Evolutionary conservation across 2,888 invertebrate genomes (phyloP).

Genomic region (Sinohyriopsis cumingii): DNA sequence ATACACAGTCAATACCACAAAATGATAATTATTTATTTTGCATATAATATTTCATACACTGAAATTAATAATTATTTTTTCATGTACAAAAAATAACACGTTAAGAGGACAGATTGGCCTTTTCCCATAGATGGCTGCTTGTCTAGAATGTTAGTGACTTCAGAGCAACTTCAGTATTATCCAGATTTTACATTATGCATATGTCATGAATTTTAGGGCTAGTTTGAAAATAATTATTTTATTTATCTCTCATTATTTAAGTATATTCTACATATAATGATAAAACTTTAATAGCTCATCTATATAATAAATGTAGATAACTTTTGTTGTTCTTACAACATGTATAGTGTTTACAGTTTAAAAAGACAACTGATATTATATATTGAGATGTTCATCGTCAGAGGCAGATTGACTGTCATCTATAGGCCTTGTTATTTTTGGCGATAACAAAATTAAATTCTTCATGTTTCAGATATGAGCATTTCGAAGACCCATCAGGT

Average conservation of each 20-base stretch:
- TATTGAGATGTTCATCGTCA: not conserved
- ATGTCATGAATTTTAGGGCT: not conserved
- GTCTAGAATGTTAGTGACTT: too few relatives aligned
- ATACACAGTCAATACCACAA: too few relatives aligned
- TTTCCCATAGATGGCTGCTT: too few relatives aligned
- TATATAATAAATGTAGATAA: too few relatives aligned
- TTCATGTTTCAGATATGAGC: constrained; percentile 67
- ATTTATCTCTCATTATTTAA: constrained; percentile 1
- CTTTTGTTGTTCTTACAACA: too few relatives aligned
- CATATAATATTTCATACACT: too few relatives aligned
- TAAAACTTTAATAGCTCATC: too few relatives aligned
- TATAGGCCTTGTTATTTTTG: not conserved
- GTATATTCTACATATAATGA: not conserved
- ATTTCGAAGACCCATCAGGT: constrained; percentile 73
- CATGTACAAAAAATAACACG: too few relatives aligned
- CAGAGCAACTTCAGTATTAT: too few relatives aligned
- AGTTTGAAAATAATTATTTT: not conserved
- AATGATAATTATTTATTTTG: too few relatives aligned
- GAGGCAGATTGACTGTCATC: not conserved
- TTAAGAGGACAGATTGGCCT: too few relatives aligned
- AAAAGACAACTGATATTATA: not conserved
- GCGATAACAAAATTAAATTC: not conserved
- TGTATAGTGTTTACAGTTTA: not conserved
- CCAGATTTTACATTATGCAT: not conserved
- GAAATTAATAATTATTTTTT: too few relatives aligned